Base-by-base conservation (phyloP, 1,140 invertebrate genomes). In the Scaptomyza montana region DNA sequence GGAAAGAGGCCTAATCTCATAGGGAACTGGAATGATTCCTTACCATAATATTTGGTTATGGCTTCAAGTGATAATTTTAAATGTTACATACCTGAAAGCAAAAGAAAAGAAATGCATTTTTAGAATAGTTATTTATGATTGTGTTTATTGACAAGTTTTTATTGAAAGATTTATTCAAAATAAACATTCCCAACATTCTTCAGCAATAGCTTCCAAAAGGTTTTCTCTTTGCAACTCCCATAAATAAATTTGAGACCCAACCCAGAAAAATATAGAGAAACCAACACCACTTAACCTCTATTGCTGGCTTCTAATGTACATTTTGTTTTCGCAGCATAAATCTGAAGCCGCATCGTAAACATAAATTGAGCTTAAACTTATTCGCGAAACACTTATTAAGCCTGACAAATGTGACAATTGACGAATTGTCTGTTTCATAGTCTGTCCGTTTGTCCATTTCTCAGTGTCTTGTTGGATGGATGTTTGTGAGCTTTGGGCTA, bases 351-450 rank as follows among this genome's bases (percentile, higher is more conserved):
- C 53, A 69, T 54, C 19, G 41, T 60, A 72, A 66, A 41, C 63
- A 72, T 60, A 66, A 66, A 67, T 72, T 72, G 69, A 67, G 55
- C 69, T 25, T 54, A 54, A 67, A 30, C 33, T 36, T 41, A 72
- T 73, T 54, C 45, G 53, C 59, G 12, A 45, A 67, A 72, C 7
- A 66, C 49, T 59, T 66, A 50, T 71, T 71, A 61, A 67, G 51
- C 64, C 56, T 13, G 59, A 70, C 59, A 69, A 74, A 74, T 74
- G 71, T 74, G 71, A 63, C 71, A 69, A 63, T 69, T 69, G 66
- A 74, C 46, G 57, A 56, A 74, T 74, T 69, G 57, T 13, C 55
- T 5, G n/a, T 39, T 8, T 46, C 5, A 47, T 13, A 16, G 16
- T 16, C 16, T 16, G 16, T 16, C 16, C 16, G 16, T 16, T 16